These are phyloP conservation scores for Artibeus lituratus DNA, from an alignment of 2,797 vertebrate genomes.

Conservation along the genomic window DNA sequence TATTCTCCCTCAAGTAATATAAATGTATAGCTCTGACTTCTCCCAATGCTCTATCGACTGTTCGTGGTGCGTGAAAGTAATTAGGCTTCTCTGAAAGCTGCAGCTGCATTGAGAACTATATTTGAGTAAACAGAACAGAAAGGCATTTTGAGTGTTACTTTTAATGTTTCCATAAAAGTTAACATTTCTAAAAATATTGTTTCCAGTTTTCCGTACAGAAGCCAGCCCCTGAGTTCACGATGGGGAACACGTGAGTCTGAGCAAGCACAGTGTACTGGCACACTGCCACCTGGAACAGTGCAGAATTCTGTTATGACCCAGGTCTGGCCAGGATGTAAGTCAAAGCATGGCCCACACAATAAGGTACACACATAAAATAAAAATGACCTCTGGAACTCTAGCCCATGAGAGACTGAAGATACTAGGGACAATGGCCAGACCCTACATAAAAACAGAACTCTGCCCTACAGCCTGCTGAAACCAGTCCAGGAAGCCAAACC, in stretches of 20 bases:
- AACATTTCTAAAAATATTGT: constrained; percentile 41
- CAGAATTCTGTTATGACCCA: not conserved
- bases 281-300: not conserved
- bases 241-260: not conserved
- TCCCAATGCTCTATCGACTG: constrained; percentile 50
- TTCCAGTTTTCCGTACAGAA: constrained; percentile 9
- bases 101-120: constrained; percentile 10
- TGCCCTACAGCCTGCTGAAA: not conserved
- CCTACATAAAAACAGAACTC: not conserved
- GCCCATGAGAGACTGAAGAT: not conserved
- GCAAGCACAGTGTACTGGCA: not conserved
- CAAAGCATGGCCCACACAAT: not conserved
- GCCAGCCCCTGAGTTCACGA: not conserved
- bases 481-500: not conserved
- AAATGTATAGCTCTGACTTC: constrained; percentile 64
- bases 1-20: constrained; percentile 66
- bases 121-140: constrained; percentile 61
- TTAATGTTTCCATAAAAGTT: constrained; percentile 54
- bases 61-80: constrained; percentile 58
- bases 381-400: not conserved
- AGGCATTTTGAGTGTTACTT: constrained; percentile 22
- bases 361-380: rapidly evolving
- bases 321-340: not conserved
- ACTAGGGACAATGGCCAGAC: not conserved
- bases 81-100: constrained; percentile 51